These are phyloP conservation scores for Pristionchus fissidentatus DNA, from an alignment of 2,888 invertebrate species.

Conservation along the genomic window DNA sequence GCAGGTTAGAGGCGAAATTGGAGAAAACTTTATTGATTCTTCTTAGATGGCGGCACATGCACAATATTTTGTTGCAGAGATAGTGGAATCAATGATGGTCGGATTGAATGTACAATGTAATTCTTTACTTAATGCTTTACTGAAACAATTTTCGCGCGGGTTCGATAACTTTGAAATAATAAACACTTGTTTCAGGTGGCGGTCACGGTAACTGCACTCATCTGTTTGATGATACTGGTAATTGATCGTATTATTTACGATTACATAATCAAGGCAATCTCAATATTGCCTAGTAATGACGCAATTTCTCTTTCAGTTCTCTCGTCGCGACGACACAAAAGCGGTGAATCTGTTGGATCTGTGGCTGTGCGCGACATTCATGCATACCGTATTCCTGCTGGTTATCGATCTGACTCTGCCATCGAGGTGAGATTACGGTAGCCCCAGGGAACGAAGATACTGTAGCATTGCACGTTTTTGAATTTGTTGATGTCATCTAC, in stretches of 20 bases:
- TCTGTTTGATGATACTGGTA: slow-evolving; percentile 45
- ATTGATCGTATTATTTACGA: background rate
- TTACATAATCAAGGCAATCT: no score
- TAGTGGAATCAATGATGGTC: background rate
- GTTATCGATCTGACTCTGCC: slow-evolving; percentile 52
- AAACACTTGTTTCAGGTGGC: slow-evolving; percentile 26
- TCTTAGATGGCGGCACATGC: background rate
- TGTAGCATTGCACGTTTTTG: no score
- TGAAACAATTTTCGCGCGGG: no score
- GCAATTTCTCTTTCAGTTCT: slow-evolving; percentile 29
- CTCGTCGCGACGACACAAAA: slow-evolving; percentile 41
- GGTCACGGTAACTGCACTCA: slow-evolving; percentile 45
- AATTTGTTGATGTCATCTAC: no score
- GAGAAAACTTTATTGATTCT: no score
- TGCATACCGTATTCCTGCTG: slow-evolving; percentile 65
- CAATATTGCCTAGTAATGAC: background rate
- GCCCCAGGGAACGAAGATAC: background rate
- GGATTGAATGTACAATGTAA: background rate
- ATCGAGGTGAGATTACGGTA: slow-evolving; percentile 33
- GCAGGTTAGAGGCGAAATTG: no score
- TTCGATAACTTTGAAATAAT: no score
- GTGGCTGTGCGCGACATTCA: slow-evolving; percentile 70
- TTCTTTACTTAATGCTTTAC: background rate
- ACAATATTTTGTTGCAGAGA: background rate
- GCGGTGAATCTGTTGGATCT: slow-evolving; percentile 69